Conservation (phyloP, 2,113 vertebrate species). For the Nannobrachium achirus region DNA sequence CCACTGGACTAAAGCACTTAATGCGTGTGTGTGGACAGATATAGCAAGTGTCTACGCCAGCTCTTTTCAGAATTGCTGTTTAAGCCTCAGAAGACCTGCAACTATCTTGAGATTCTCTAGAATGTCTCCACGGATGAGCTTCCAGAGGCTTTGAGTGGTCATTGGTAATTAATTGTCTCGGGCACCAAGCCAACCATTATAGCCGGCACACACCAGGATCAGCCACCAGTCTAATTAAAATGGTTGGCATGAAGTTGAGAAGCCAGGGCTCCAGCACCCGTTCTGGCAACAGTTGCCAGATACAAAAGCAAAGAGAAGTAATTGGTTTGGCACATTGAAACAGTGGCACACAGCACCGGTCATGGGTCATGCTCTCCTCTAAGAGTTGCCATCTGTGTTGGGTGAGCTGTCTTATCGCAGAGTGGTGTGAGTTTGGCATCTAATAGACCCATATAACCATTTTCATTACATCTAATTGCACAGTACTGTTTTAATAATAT, state of each 20-base stretch:
- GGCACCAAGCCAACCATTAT: slow-evolving; percentile 55
- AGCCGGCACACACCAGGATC: slow-evolving; percentile 42
- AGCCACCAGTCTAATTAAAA: slow-evolving; percentile 61
- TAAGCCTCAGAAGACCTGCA: slow-evolving; percentile 2
- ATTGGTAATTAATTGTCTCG: slow-evolving; percentile 50
- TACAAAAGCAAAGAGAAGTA: slow-evolving; percentile 28
- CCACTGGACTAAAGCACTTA: background rate
- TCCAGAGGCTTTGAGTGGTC: slow-evolving; percentile 38
- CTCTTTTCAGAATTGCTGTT: background rate
- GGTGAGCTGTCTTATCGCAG: slow-evolving; percentile 24
- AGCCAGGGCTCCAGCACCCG: slow-evolving; percentile 32
- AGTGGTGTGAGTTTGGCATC: slow-evolving; percentile 31
- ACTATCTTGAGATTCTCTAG: background rate
- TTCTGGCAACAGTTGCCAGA: slow-evolving; percentile 37
- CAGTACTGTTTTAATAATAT: background rate
- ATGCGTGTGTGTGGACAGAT: background rate
- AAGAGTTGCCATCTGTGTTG: slow-evolving; percentile 43
- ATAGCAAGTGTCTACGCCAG: background rate
- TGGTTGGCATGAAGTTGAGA: slow-evolving; percentile 38
- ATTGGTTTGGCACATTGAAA: slow-evolving; percentile 39
- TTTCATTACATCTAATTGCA: slow-evolving; percentile 3
- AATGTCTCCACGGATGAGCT: slow-evolving; percentile 37
- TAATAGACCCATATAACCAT: slow-evolving; percentile 4
- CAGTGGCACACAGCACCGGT: slow-evolving; percentile 50
- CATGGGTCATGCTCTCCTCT: slow-evolving; percentile 51